These are phyloP conservation scores for Theocolax elegans DNA, from an alignment of 1,140 invertebrate genomes.

Conservation along the genomic window DNA sequence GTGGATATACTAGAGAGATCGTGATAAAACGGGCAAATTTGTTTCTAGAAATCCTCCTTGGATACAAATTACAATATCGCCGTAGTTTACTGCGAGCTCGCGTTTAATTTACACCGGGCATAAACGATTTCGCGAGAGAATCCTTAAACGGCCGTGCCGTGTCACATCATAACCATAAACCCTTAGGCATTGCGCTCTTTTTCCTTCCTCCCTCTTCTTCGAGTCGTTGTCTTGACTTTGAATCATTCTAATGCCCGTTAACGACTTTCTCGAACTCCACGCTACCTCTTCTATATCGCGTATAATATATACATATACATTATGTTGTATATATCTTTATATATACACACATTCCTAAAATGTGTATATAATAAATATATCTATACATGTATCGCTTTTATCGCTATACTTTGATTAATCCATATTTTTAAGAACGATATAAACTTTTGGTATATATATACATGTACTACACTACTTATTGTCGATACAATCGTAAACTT, in stretches of 20 bases:
- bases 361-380: too few species aligned
- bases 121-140: constrained; percentile 4
- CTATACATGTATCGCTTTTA: too few species aligned
- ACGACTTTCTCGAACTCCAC: neutral
- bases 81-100: neutral
- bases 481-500: too few species aligned
- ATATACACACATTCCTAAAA: too few species aligned
- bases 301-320: too few species aligned
- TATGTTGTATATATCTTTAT: too few species aligned
- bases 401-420: too few species aligned
- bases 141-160: neutral
- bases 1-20: too few species aligned
- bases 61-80: constrained; percentile 7
- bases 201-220: neutral
- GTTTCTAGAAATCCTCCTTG: constrained; percentile 16
- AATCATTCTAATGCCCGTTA: constrained; percentile 10
- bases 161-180: constrained; percentile 30
- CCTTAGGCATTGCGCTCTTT: neutral
- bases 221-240: neutral
- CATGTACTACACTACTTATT: too few species aligned
- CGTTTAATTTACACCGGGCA: constrained; percentile 10
- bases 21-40: constrained; percentile 1
- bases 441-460: too few species aligned
- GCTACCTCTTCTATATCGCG: too few species aligned
- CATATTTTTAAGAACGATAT: too few species aligned